Evolutionary conservation across 2,888 invertebrate genomes (phyloP).

Genomic region (Aelia acuminata): DNA sequence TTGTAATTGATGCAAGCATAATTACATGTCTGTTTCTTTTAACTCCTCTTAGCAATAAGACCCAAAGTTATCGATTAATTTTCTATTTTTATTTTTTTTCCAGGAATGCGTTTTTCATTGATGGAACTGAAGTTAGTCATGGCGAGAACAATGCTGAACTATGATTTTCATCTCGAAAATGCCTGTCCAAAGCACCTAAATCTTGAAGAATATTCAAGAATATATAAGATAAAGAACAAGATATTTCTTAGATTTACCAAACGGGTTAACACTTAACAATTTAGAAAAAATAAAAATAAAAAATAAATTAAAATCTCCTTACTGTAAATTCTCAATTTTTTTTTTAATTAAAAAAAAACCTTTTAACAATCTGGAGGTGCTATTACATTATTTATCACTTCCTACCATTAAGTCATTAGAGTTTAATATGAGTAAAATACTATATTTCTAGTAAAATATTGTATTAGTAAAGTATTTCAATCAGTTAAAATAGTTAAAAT

Average conservation of each 20-base stretch:
- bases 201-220: conserved; percentile 60
- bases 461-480: no score
- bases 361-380: background rate
- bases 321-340: background rate
- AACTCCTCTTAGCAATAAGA: no score
- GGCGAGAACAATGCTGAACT: conserved; percentile 55
- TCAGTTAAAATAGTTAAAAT: no score
- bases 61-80: no score
- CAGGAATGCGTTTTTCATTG: conserved; percentile 62
- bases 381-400: no score
- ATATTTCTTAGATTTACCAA: conserved; percentile 59
- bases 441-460: no score
- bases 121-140: conserved; percentile 61
- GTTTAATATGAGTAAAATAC: no score
- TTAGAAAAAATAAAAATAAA: no score
- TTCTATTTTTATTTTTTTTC: background rate
- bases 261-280: background rate
- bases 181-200: background rate
- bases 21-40: background rate
- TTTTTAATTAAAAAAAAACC: background rate
- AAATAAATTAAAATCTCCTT: background rate
- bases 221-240: conserved; percentile 60
- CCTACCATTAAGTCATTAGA: no score
- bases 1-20: no score
- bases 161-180: conserved; percentile 52